These are phyloP conservation scores for Drosophila mayaguana DNA, from an alignment of 2,888 invertebrate species.

Conservation along the genomic window DNA sequence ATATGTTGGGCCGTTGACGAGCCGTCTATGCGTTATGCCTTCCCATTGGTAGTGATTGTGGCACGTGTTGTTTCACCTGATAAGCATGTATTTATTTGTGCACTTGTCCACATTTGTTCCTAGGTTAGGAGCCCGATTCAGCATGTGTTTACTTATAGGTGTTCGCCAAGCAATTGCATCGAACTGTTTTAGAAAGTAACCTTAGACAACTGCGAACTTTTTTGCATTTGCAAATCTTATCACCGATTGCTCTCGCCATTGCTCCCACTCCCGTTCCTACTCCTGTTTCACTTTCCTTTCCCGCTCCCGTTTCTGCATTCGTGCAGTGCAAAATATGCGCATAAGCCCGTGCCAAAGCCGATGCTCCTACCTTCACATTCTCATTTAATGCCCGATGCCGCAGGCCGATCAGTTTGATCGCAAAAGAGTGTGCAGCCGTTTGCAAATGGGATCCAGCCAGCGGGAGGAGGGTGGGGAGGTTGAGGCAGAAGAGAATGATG, in stretches of 20 bases:
- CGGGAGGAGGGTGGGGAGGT: background rate
- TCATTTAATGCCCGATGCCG: constrained; percentile 69
- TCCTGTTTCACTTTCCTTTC: too few species aligned
- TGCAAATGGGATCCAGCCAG: constrained; percentile 59
- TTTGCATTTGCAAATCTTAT: constrained; percentile 50
- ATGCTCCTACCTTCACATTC: constrained; percentile 70
- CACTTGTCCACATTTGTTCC: too few species aligned
- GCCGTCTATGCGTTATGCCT: background rate
- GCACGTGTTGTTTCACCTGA: constrained; percentile 41
- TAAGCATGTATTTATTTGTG: constrained; percentile 1
- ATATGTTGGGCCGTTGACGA: constrained; percentile 1
- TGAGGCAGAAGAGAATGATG: constrained; percentile 29
- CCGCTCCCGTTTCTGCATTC: constrained; percentile 23
- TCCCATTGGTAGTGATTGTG: constrained; percentile 11
- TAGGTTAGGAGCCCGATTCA: background rate
- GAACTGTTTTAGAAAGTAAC: background rate
- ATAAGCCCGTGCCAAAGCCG: constrained; percentile 79
- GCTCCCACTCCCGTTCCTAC: background rate
- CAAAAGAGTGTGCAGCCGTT: constrained; percentile 75
- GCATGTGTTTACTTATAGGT: too few species aligned
- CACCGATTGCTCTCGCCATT: constrained; percentile 39
- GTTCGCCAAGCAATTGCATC: background rate
- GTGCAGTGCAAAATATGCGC: constrained; percentile 58
- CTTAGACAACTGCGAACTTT: constrained; percentile 51
- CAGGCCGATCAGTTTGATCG: constrained; percentile 83